These are phyloP conservation scores for Serinus canaria DNA, from an alignment of 2,113 vertebrate species.

Conservation along the genomic window DNA sequence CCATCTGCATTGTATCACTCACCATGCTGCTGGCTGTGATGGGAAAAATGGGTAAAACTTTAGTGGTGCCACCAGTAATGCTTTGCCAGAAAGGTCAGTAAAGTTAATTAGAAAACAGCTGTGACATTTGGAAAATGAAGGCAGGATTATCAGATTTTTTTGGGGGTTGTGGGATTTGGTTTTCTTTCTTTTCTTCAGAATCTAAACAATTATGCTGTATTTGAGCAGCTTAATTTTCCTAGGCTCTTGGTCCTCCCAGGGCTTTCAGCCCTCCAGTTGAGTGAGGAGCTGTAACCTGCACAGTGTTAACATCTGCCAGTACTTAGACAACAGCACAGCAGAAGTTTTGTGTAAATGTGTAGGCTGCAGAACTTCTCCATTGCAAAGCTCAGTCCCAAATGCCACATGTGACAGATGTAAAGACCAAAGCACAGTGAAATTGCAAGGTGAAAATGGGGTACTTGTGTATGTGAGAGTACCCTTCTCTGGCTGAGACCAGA, in stretches of 20 bases:
- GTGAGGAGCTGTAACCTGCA: neutral
- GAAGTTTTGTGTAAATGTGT: neutral
- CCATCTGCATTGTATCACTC: neutral
- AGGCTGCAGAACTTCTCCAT: neutral
- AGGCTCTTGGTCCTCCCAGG: neutral
- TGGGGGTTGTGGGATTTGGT: neutral
- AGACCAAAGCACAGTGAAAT: neutral
- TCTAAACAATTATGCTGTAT: neutral
- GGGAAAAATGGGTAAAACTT: neutral
- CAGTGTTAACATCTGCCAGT: neutral
- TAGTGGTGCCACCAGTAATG: neutral
- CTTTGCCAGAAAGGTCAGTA: neutral
- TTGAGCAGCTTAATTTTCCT: neutral
- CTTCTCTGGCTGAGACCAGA: neutral
- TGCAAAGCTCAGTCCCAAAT: neutral
- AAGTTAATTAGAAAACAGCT: neutral
- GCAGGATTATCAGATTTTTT: neutral
- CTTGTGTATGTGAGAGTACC: neutral
- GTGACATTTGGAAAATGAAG: neutral
- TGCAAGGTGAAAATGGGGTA: neutral
- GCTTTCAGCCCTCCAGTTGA: neutral
- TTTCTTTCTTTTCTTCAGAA: neutral
- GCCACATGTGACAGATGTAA: rapidly evolving
- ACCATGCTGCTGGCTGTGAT: neutral
- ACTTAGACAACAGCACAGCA: neutral